Base-by-base conservation (phyloP, 2,888 invertebrate species). In the Melinopterus prodromus region DNA sequence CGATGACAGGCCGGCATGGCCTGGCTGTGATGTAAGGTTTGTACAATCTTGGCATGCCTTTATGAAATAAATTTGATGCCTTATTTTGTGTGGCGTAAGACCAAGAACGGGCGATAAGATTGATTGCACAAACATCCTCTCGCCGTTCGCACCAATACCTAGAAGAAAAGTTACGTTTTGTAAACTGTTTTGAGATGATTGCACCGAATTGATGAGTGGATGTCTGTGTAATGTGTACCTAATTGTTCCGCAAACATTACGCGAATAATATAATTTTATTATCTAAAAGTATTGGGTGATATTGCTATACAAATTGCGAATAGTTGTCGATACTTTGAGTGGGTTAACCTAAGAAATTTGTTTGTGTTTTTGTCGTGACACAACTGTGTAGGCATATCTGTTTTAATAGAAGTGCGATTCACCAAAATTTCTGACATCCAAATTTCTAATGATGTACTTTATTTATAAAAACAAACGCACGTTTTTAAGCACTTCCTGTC, bases 61-160 rank as follows among this genome's bases (percentile, higher is more conserved):
- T 53, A 53, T 53, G 53, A 53, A 53, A 53, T 53, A 53, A 53
- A 53, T 53, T 53, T 53, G 53, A 53, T 53, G 53, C 53, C 53
- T 53, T 53, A 9, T 53, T 53, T 53, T 53, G 2, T 53, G 5
- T 53, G 53, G 53, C 53, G 53, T 53, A 53, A 53, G 53, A 53
- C 53, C 53, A 53, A 53, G 53, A 53, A 53, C 53, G 53, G 53
- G 12, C 53, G 53, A 53, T 53, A 53, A 53, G 53, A 53, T 53
- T 53, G 53, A 53, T 53, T 53, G 53, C 53, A 53, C 53, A 53
- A 53, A 53, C 53, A 53, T 53, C 53, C 53, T 53, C 53, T 53
- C 53, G 1, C 53, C 5, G 9, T 53, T 12, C 53, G 12, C 53
- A 53, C 53, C 53, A 4, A 53, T 53, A 53, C 53, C 53, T 53